Percentiles rank a stretch among this genome's conserved stretches.
Conservation (phyloP, 2,797 vertebrate genomes). For the Lithobates sylvaticus region DNA sequence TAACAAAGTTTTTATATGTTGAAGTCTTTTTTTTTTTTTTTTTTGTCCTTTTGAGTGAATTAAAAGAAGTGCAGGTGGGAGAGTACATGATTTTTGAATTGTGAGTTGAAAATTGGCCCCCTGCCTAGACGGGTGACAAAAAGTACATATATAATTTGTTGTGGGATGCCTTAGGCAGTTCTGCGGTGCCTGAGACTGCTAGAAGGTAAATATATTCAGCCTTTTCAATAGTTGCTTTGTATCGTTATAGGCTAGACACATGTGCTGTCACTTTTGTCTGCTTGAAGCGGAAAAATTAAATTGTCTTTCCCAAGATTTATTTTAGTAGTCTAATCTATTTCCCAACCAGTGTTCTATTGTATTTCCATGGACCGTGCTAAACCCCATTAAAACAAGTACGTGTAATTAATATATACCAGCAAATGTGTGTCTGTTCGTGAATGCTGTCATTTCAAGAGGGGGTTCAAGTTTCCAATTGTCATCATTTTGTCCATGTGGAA, state of each 20-base stretch:
- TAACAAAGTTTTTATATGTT: constrained; percentile 81
- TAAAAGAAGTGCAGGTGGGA: constrained; percentile 81
- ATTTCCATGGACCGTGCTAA: neutral
- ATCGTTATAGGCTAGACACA: neutral
- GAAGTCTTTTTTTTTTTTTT: constrained; percentile 72
- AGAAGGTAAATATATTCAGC: constrained; percentile 53
- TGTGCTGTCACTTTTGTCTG: constrained; percentile 3
- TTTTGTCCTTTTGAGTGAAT: constrained; percentile 78
- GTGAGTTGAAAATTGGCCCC: constrained; percentile 78
- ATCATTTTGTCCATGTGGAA: too few relatives aligned
- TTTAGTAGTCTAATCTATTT: constrained; percentile 2
- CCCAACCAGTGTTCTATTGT: neutral
- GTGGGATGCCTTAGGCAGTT: constrained; percentile 61
- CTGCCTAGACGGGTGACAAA: constrained; percentile 72
- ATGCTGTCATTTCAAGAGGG: too few relatives aligned
- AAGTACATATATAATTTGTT: constrained; percentile 74
- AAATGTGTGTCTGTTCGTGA: too few relatives aligned
- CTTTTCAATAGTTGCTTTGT: constrained; percentile 50
- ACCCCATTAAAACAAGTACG: neutral
- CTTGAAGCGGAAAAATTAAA: neutral
- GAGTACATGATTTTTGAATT: constrained; percentile 79
- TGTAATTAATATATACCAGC: neutral
- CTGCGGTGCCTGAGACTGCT: constrained; percentile 56
- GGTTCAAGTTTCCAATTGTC: too few relatives aligned
- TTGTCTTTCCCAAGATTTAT: constrained; percentile 28